These are phyloP conservation scores for Chromobotia macracanthus DNA, from an alignment of 2,797 vertebrate genomes.

Conservation along the genomic window DNA sequence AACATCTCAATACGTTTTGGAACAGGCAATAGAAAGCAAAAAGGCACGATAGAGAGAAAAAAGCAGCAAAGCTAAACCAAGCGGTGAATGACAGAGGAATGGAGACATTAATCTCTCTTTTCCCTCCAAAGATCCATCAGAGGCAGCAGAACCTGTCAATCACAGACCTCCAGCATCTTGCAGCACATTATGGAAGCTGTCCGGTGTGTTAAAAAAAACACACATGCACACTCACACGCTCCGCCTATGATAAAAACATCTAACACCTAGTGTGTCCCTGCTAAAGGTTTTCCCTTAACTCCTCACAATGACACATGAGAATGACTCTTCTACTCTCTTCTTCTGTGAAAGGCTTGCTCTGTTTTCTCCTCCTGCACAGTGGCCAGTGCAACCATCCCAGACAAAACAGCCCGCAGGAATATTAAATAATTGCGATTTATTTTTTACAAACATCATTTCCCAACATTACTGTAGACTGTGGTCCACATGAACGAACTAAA, in stretches of 20 bases:
- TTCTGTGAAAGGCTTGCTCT: slow-evolving; percentile 25
- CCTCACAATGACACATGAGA: slow-evolving; percentile 37
- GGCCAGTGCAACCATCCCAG: slow-evolving; percentile 37
- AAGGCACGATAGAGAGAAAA: neutral
- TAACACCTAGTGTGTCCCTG: slow-evolving; percentile 13
- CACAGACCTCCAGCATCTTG: slow-evolving; percentile 45
- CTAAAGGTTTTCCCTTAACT: slow-evolving; percentile 32
- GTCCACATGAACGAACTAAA: neutral
- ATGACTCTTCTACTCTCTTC: slow-evolving; percentile 25
- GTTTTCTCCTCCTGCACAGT: slow-evolving; percentile 11
- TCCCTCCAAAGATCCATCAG: slow-evolving; percentile 28
- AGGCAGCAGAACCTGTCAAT: slow-evolving; percentile 46
- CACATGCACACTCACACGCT: slow-evolving; percentile 34
- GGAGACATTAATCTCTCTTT: slow-evolving; percentile 21
- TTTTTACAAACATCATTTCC: neutral
- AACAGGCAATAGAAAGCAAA: neutral
- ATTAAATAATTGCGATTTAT: slow-evolving; percentile 18
- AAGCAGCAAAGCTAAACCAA: slow-evolving; percentile 2
- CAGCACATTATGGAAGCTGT: slow-evolving; percentile 45
- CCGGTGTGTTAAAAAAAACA: slow-evolving; percentile 37
- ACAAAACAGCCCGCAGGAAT: slow-evolving; percentile 32
- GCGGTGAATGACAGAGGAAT: slow-evolving; percentile 8
- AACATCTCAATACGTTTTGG: neutral
- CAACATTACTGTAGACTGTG: neutral
- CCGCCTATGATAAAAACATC: slow-evolving; percentile 42